Conservation (phyloP, 2,888 invertebrate genomes). For the Blera fallax region DNA sequence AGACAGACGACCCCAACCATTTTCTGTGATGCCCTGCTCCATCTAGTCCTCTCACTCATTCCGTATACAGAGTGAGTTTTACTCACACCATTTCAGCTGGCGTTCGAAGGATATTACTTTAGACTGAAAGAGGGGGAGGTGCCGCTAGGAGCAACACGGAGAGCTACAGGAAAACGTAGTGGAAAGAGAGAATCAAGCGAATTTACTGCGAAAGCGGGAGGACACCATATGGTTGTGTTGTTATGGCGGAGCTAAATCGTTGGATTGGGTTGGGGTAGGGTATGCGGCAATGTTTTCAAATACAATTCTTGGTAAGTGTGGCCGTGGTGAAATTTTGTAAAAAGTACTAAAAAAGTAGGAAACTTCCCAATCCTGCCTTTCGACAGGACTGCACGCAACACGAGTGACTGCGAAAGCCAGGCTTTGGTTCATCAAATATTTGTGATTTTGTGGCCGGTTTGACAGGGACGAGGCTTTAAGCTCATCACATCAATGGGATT, state of each 20-base stretch:
- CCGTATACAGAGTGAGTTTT: conserved; percentile 11
- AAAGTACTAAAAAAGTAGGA: no score
- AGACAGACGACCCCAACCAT: conserved; percentile 66
- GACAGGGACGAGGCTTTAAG: no score
- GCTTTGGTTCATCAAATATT: no score
- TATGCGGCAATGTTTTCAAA: conserved; percentile 8
- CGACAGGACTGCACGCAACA: no score
- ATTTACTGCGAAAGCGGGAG: conserved; percentile 50
- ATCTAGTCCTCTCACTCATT: conserved; percentile 67
- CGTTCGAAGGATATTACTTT: conserved; percentile 53
- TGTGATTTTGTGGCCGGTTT: no score
- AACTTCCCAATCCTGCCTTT: no score
- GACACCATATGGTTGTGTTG: conserved; percentile 36
- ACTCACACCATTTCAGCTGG: conserved; percentile 33
- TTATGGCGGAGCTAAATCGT: conserved; percentile 15
- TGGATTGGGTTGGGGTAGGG: conserved; percentile 33
- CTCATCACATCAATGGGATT: no score
- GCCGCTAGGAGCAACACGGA: background rate
- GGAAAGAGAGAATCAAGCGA: conserved; percentile 67
- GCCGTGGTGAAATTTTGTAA: background rate
- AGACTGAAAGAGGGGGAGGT: background rate
- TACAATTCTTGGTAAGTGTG: conserved; percentile 29
- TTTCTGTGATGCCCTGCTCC: conserved; percentile 54
- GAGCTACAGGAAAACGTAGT: background rate
- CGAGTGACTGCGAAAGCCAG: no score